A percentile compares a stretch with the other conserved stretches of the same genome.
Conservation (phyloP, 2,888 invertebrate species). For the Acholoe squamosa region DNA sequence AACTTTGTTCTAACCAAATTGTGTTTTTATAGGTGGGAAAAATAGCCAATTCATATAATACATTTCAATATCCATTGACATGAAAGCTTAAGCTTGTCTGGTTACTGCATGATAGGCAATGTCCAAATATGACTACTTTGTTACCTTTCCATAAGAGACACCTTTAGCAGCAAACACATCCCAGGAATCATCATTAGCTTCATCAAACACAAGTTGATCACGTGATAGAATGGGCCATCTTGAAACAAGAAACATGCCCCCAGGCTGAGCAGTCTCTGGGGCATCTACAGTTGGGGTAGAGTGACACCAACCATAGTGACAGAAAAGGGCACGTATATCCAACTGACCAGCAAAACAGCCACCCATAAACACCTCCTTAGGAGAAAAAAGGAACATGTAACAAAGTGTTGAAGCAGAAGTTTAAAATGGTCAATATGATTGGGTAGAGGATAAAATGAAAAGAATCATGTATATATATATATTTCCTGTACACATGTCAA, state of each 20-base stretch:
- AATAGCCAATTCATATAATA: too few relatives aligned
- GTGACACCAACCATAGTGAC: slow-evolving; percentile 65
- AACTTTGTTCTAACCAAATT: too few relatives aligned
- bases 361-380: slow-evolving; percentile 67
- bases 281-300: slow-evolving; percentile 64
- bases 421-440: too few relatives aligned
- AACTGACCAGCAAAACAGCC: slow-evolving; percentile 65
- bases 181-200: slow-evolving; percentile 10
- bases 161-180: slow-evolving; percentile 66
- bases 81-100: too few relatives aligned
- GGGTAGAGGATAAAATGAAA: too few relatives aligned
- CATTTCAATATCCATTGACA: too few relatives aligned
- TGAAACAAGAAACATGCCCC: slow-evolving; percentile 68
- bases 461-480: too few relatives aligned
- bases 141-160: slow-evolving; percentile 60
- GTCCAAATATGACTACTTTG: too few relatives aligned
- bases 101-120: too few relatives aligned
- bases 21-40: too few relatives aligned
- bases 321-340: slow-evolving; percentile 59
- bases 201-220: slow-evolving; percentile 52
- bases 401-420: too few relatives aligned
- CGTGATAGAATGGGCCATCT: slow-evolving; percentile 63
- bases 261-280: slow-evolving; percentile 55
- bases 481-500: too few relatives aligned
- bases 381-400: slow-evolving; percentile 41